Evolutionary conservation across 2,113 vertebrate genomes (phyloP), one percentile per base, ranked within the genome.

Genomic region (Pollimyrus isidori): DNA sequence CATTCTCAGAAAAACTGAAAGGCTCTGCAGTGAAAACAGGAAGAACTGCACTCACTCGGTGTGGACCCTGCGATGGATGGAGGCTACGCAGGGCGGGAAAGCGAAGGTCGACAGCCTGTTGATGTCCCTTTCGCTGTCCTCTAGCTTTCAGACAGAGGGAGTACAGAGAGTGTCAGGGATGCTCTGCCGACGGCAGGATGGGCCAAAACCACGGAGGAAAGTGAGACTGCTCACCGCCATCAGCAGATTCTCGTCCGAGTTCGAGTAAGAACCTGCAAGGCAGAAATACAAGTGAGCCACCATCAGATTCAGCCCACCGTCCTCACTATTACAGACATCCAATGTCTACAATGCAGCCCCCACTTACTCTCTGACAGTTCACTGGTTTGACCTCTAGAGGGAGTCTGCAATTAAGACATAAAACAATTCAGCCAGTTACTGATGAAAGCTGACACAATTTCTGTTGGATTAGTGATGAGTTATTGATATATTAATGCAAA

Each of bases 91-190:
- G 5, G 98, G 98, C 0, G 98, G 98, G 87, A 99, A 99, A 7
- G 98, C 96, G 84, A 98, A 97, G 4, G 96, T 98, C 53, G 98
- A 99, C 15, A 99, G 97, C 0, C 98, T 95, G 91, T 99, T 99
- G 92, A 99, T 98, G 73, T 98, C 97, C 94, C 97, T 98, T 92
- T 98, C 97, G 0, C 92, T 95, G 89, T 97, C 96, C 80, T 94
- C 92, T 26, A 91, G 76, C 94, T 96, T 89, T 73, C 30, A 69
- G 48, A 56, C 65, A 50, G 30, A 50, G 80, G 4, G 56, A 19
- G 56, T 5, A 56, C 15, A 52, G n/a, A 26, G 2, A 76, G 58
- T 11, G 56, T 26, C 11, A 87, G 19, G 5, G 3, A 26, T 23
- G 15, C 10, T 13, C 35, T 4, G n/a, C n/a, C 7, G 7, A 13